Evolutionary conservation across 2,888 invertebrate species (phyloP).

Genomic region (Helicoverpa assulta): DNA sequence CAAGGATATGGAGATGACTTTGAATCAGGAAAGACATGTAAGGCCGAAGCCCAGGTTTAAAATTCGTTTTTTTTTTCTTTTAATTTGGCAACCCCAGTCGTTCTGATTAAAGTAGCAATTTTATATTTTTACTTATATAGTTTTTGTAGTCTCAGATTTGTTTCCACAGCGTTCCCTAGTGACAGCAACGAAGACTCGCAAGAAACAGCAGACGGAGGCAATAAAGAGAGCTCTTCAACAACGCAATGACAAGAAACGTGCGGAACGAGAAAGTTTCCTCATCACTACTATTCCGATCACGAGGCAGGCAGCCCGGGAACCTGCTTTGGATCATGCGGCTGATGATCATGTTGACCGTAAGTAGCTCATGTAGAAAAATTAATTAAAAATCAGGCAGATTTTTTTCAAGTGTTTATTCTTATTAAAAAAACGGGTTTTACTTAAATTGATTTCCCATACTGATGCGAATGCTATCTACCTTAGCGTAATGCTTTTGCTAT

Average conservation of each 20-base stretch:
- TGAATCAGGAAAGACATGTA: constrained; percentile 99
- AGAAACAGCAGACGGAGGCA: constrained; percentile 99
- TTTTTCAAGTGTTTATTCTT: neutral
- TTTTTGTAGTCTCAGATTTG: neutral
- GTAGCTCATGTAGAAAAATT: constrained; percentile 20
- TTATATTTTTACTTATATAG: neutral
- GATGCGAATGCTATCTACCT: no score
- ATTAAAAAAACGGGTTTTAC: no score
- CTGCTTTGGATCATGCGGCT: constrained; percentile 95
- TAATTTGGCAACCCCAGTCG: neutral
- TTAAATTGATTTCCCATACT: no score
- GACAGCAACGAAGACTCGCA: constrained; percentile 99
- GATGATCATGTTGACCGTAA: constrained; percentile 96
- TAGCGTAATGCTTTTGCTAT: no score
- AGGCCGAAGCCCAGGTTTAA: constrained; percentile 68
- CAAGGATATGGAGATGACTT: constrained; percentile 99
- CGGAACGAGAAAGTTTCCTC: constrained; percentile 98
- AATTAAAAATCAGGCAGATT: neutral
- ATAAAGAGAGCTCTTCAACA: constrained; percentile 98
- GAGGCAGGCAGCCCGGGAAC: constrained; percentile 98
- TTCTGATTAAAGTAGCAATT: constrained; percentile 30
- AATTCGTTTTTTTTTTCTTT: constrained; percentile 26
- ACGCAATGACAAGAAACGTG: constrained; percentile 98
- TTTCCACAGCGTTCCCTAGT: constrained; percentile 95
- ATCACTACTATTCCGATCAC: constrained; percentile 99